phyloP scores from a whole-genome alignment of 2,113 vertebrate genomes.

The Microtus ochrogaster region DNA sequence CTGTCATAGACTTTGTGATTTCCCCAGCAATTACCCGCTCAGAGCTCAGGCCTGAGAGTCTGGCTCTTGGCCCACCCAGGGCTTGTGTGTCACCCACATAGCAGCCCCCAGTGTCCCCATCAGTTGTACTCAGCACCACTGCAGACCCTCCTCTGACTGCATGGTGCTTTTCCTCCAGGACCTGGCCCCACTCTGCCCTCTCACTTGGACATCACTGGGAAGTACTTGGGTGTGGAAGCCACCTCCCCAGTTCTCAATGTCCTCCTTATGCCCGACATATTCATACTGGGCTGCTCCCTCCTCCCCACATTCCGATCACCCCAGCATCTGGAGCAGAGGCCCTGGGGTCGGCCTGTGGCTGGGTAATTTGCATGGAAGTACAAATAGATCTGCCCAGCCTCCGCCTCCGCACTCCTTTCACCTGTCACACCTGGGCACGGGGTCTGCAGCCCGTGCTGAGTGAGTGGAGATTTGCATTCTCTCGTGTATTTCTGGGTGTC shows the following conservation, averaged over 20 bases:
- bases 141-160: not conserved
- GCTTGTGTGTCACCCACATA: not conserved
- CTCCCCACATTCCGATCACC: slow-evolving; percentile 63
- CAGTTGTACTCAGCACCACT: not conserved
- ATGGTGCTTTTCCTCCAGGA: not conserved
- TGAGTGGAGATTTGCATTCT: slow-evolving; percentile 75
- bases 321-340: slow-evolving; percentile 69
- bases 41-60: too few species aligned
- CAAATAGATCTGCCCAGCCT: slow-evolving; percentile 66
- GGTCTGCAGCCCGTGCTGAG: slow-evolving; percentile 5
- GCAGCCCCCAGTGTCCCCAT: not conserved
- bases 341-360: slow-evolving; percentile 56
- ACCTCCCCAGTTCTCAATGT: slow-evolving; percentile 14
- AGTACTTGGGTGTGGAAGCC: not conserved
- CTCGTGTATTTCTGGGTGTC: slow-evolving; percentile 77
- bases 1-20: not conserved
- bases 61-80: not conserved
- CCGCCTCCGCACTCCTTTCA: slow-evolving; percentile 56
- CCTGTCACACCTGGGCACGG: slow-evolving; percentile 72
- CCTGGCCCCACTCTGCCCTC: not conserved
- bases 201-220: not conserved
- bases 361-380: slow-evolving; percentile 77
- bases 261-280: not conserved
- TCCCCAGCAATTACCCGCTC: not conserved
- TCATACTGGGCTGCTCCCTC: not conserved